Evolutionary conservation across 2,888 invertebrate genomes (phyloP).

Genomic region (Alloscopus bannaensis): DNA sequence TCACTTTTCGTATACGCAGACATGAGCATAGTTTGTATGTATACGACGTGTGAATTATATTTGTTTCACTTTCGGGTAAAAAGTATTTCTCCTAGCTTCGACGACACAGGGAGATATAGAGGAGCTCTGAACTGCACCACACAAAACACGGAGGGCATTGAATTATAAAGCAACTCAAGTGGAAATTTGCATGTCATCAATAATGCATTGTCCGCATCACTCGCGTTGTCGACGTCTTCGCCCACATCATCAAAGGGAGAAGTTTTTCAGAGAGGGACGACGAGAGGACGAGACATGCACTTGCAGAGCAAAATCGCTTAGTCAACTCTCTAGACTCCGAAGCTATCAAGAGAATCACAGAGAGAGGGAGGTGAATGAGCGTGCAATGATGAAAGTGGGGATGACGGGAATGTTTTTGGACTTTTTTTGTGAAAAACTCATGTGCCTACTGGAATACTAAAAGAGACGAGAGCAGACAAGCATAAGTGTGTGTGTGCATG

Average conservation of each 20-base stretch:
- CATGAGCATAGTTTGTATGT: too few relatives aligned
- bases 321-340: constrained; percentile 5
- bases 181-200: constrained; percentile 68
- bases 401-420: constrained; percentile 17
- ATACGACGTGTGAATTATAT: too few relatives aligned
- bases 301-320: not conserved
- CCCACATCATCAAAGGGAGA: constrained; percentile 41
- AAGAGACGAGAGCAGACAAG: not conserved
- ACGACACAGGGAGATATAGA: too few relatives aligned
- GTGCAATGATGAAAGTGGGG: constrained; percentile 15
- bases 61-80: too few relatives aligned
- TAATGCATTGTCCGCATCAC: constrained; percentile 64
- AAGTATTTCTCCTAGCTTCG: too few relatives aligned
- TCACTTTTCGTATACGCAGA: too few relatives aligned
- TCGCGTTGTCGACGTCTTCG: constrained; percentile 39
- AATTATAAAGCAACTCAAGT: constrained; percentile 65
- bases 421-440: not conserved
- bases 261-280: not conserved
- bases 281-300: not conserved
- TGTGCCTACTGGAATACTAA: not conserved
- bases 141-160: constrained; percentile 29
- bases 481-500: not conserved
- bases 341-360: not conserved
- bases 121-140: too few relatives aligned
- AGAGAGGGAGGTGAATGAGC: not conserved